Conservation (phyloP, 2,113 vertebrate genomes). For the Brevimyrus niger region DNA sequence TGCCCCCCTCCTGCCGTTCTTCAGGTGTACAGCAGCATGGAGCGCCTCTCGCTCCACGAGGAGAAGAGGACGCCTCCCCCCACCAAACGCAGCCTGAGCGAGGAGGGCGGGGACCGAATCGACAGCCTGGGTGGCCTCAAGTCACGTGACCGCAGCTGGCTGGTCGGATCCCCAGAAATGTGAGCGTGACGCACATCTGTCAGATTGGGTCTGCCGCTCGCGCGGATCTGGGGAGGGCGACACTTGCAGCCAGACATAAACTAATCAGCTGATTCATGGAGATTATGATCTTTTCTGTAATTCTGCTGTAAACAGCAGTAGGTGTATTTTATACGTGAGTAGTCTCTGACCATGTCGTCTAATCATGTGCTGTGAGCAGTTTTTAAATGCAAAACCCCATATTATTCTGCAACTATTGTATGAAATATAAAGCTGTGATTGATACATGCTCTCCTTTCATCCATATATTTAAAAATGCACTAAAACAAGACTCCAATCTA, state of each 20-base stretch:
- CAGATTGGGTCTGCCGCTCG: background rate
- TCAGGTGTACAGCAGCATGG: slow-evolving; percentile 97
- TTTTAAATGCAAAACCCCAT: background rate
- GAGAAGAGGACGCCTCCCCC: slow-evolving; percentile 79
- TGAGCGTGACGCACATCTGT: slow-evolving; percentile 40
- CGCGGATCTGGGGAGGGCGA: background rate
- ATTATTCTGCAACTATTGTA: background rate
- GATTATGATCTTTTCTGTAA: background rate
- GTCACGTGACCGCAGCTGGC: slow-evolving; percentile 80
- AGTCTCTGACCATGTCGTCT: background rate
- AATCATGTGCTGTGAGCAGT: background rate
- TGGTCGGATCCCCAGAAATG: slow-evolving; percentile 94
- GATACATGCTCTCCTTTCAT: background rate
- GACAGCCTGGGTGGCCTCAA: slow-evolving; percentile 75
- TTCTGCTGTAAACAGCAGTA: background rate
- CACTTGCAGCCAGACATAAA: background rate
- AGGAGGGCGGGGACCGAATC: slow-evolving; percentile 79
- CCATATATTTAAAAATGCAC: background rate
- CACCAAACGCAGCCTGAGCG: slow-evolving; percentile 88
- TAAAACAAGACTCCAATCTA: background rate
- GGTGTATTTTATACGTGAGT: background rate
- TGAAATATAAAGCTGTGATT: background rate
- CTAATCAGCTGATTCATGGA: background rate
- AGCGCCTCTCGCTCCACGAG: slow-evolving; percentile 84
- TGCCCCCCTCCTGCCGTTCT: slow-evolving; percentile 5